Evolutionary conservation across 2,888 invertebrate species (phyloP), one percentile per base, ranked within the genome.

Genomic region (Mesochorus sp.): DNA sequence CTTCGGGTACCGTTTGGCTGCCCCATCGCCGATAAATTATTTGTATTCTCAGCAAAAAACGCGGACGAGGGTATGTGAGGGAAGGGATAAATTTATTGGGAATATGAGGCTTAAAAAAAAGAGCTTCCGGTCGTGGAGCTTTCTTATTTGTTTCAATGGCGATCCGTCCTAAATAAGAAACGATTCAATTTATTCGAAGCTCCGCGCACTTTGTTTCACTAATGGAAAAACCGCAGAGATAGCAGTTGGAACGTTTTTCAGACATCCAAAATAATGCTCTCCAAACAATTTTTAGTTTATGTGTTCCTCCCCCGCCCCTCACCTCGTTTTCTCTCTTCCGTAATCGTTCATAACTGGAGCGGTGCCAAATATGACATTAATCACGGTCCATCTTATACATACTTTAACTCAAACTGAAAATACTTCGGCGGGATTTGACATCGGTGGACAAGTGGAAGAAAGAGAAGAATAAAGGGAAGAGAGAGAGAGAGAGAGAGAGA

Each of bases 1-100:
- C 78, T 78, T 64, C 68, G 68, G 76, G 73, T 76, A 66, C 73
- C 73, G 72, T 78, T 74, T 68, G 28, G 42, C 59, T 53, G 62
- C 73, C 68, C 66, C 57, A 71, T 71, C 66, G 53, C 74, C 74
- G 44, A 66, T 76, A 76, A 76, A 76, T 76, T 71, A 76, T 72
- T 64, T 53, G 71, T 72, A 71, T 71, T 37, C 37, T 12, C 42
- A 26, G 59, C 31, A 44, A 34, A 76, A 3, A 72, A 76, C 44
- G 44, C 31, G 47, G 57, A 31, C 21, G 24, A 37, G 10, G 3
- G 8, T 14, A 10, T 8, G 34, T 3, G 47, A 10, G 31, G 51
- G 34, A 24, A 14, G 57, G 26, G 51, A 12, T 26, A 67, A 28
- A 57, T 64, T 37, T 39, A 42, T 44, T 62, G 5, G 19, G 44